Base-by-base conservation (phyloP, 2,113 vertebrate species). In the Pterocles gutturalis region DNA sequence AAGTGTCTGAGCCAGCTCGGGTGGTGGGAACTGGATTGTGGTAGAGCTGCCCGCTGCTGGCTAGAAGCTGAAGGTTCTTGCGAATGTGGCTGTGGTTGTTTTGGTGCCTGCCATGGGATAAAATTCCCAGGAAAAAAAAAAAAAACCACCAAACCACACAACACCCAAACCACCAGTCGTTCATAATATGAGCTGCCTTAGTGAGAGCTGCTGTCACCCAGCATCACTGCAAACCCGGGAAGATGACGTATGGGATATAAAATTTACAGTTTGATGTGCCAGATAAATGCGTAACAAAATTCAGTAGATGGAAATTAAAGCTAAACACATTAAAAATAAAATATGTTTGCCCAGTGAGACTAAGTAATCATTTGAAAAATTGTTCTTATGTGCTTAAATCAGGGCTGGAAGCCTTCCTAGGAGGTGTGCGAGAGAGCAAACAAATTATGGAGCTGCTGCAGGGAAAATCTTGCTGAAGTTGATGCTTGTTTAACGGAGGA, bases 281-380 rank as follows among this genome's bases (percentile, higher is more conserved):
- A 65, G 89, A 76, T 64, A 87, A 22, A 57, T 7, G 19, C 1
- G 0, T 45, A 49, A 69, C 31, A 29, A 57, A 82, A 82, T 85
- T 43, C 53, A 53, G 13, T 29, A 41, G 48, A n/a, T 76, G 53
- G 77, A 89, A 93, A 69, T 34, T 49, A 54, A 85, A 83, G 70
- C 65, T 61, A 89, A 93, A 72, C 53, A 79, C 85, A 84, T 87
- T 84, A 87, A 94, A 96, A 95, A 92, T 81, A 90, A 81, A 90
- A 81, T 55, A 64, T 18, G 48, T 95, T 95, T 96, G 70, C 49
- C 54, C 48, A 28, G 57, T 54, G 84, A 94, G 69, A 54, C 26
- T 72, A 79, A 89, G 49, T 25, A 93, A 83, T 87, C 16, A 57
- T 87, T 67, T 87, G 78, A 61, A 94, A 87, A 89, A 82, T 91